Evolutionary conservation across 1,140 invertebrate species (phyloP).

Genomic region (Apolygus lucorum): DNA sequence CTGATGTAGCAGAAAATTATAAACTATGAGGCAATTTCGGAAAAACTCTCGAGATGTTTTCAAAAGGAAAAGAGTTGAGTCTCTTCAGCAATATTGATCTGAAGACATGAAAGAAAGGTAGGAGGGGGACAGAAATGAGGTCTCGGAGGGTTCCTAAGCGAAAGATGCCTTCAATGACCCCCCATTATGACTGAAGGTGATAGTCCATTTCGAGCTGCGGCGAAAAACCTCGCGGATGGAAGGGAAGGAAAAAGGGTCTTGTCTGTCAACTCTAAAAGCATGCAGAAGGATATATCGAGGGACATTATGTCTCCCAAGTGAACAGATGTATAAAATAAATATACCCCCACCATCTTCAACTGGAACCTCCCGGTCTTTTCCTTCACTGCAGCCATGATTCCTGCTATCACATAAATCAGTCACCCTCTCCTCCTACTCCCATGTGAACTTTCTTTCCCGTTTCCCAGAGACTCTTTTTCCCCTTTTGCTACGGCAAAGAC

Average conservation of each 20-base stretch:
- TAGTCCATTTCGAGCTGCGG: neutral
- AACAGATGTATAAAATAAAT: slow-evolving; percentile 35
- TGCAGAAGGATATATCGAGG: slow-evolving; percentile 26
- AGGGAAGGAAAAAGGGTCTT: neutral
- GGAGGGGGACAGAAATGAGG: too few species aligned
- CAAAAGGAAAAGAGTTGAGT: too few species aligned
- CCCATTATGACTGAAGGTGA: too few species aligned
- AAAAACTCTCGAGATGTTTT: too few species aligned
- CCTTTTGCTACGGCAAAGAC: neutral
- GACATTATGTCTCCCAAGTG: slow-evolving; percentile 32
- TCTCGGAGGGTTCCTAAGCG: too few species aligned
- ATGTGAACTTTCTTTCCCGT: slow-evolving; percentile 27
- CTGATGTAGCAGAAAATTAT: too few species aligned
- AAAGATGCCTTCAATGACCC: too few species aligned
- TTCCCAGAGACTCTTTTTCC: slow-evolving; percentile 13
- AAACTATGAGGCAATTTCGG: too few species aligned
- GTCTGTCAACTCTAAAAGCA: slow-evolving; percentile 25
- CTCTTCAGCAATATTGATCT: too few species aligned
- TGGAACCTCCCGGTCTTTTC: slow-evolving; percentile 11
- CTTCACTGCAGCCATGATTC: slow-evolving; percentile 18
- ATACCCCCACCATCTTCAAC: slow-evolving; percentile 30
- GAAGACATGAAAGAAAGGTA: too few species aligned
- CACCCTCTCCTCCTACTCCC: slow-evolving; percentile 17
- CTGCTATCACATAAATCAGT: slow-evolving; percentile 32
- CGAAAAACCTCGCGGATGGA: neutral